Base-by-base conservation (phyloP, 2,797 vertebrate genomes). In the Intellagama lesueurii region DNA sequence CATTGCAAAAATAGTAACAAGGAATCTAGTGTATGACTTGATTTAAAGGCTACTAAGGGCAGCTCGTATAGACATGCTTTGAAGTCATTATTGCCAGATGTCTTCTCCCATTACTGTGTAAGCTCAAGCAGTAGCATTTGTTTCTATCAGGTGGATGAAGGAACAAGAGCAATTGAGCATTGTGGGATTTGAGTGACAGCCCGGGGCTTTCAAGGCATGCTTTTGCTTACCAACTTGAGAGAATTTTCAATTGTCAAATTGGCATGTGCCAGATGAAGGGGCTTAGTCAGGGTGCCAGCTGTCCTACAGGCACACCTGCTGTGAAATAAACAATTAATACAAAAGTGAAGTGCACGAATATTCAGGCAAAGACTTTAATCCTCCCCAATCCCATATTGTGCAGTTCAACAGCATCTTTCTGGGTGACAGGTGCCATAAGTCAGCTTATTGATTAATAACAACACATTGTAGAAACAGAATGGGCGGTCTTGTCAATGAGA, bases 241-340 rank as follows among this genome's bases (percentile, higher is more conserved):
- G 24, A 85, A 28, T 93, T 94, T 94, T 91, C 77, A n/a, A 76
- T 76, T 92, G 68, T 90, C 88, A 89, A 90, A 19, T 79, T 90
- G 60, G 28, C 47, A 78, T 49, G 35, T 79, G 26, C 24, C 76
- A 78, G 28, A 88, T 85, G 70, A 95, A 93, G 47, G 75, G 8
- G 7, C 35, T 91, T 79, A 90, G 70, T 8, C 5, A 88, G 56
- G 86, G 68, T 91, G 35, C 82, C 90, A 92, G 87, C 82, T 92
- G 89, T 89, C 40, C 89, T 89, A 83, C 35, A 91, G 91, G 82
- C 87, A 80, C 6, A 56, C 76, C 92, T 16, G 0, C 76, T 87
- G n/a, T 24, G 87, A 94, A 92, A 92, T 91, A 91, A 94, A 78
- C 85, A 93, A 94, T 89, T 93, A 92, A 90, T 90, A 93, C 26